Percentiles rank a stretch among this genome's conserved stretches.
These are phyloP conservation scores for Austrolebias charrua DNA, from an alignment of 2,797 vertebrate species.

Conservation along the genomic window DNA sequence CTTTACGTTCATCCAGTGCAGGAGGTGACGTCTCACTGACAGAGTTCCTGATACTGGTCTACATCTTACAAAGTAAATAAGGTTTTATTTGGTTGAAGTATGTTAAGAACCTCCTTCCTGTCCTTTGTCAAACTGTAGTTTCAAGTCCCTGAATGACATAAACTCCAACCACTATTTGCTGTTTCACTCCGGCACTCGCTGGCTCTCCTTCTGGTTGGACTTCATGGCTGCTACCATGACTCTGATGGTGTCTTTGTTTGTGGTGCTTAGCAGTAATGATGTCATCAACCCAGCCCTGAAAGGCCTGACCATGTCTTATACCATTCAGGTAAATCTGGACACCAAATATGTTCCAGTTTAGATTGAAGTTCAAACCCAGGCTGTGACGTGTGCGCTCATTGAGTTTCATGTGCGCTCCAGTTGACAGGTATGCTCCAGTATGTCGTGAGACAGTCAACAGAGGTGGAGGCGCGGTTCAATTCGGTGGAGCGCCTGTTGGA, in stretches of 20 bases:
- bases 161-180: slow-evolving; percentile 80
- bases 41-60: not conserved
- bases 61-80: not conserved
- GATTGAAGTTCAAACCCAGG: not conserved
- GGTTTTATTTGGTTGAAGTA: not conserved
- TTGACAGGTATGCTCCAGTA: slow-evolving; percentile 81
- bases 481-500: slow-evolving; percentile 80
- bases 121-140: slow-evolving; percentile 65
- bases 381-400: not conserved
- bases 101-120: not conserved
- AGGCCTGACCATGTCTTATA: slow-evolving; percentile 83
- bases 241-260: slow-evolving; percentile 75
- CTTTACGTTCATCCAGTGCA: not conserved
- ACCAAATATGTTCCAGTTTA: not conserved
- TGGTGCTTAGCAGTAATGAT: slow-evolving; percentile 69
- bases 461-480: slow-evolving; percentile 83
- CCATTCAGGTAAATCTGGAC: slow-evolving; percentile 77
- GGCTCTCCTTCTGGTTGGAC: slow-evolving; percentile 82
- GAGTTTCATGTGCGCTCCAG: slow-evolving; percentile 54
- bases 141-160: slow-evolving; percentile 77
- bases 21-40: not conserved
- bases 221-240: slow-evolving; percentile 70
- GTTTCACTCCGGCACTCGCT: slow-evolving; percentile 79
- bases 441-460: slow-evolving; percentile 69
- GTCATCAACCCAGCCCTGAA: slow-evolving; percentile 74